Evolutionary conservation across 1,140 invertebrate species (phyloP).

Genomic region (Zaprionus lachaisei): DNA sequence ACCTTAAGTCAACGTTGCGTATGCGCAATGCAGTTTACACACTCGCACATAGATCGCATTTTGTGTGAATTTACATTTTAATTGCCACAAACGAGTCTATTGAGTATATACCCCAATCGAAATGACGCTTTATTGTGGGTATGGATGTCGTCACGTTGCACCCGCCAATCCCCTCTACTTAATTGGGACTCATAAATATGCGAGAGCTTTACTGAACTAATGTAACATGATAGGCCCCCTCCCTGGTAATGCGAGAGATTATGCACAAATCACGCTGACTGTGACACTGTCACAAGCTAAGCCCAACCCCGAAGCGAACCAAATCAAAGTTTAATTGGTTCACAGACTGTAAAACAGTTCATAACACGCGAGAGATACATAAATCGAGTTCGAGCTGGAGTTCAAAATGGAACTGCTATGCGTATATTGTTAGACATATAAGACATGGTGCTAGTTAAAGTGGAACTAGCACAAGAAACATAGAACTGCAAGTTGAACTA

Average conservation of each 20-base stretch:
- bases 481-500: too few relatives aligned
- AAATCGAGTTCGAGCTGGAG: not conserved
- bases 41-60: conserved; percentile 67
- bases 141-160: conserved; percentile 60
- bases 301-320: not conserved
- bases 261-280: conserved; percentile 19
- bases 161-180: conserved; percentile 15
- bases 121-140: conserved; percentile 57
- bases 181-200: conserved; percentile 30
- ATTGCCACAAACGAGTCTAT: conserved; percentile 60
- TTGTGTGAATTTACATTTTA: conserved; percentile 78
- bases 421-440: not conserved
- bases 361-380: not conserved
- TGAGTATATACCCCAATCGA: conserved; percentile 50
- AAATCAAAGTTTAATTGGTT: not conserved
- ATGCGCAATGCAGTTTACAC: conserved; percentile 56
- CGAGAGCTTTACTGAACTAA: conserved; percentile 8
- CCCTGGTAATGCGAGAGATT: conserved; percentile 8
- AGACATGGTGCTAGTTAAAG: not conserved
- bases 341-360: conserved; percentile 1
- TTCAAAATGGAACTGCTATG: not conserved
- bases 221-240: conserved; percentile 27
- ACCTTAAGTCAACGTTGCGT: conserved; percentile 73
- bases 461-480: not conserved
- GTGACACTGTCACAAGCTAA: not conserved